Evolutionary conservation across 2,888 invertebrate genomes (phyloP).

Genomic region (Fragum fragum): DNA sequence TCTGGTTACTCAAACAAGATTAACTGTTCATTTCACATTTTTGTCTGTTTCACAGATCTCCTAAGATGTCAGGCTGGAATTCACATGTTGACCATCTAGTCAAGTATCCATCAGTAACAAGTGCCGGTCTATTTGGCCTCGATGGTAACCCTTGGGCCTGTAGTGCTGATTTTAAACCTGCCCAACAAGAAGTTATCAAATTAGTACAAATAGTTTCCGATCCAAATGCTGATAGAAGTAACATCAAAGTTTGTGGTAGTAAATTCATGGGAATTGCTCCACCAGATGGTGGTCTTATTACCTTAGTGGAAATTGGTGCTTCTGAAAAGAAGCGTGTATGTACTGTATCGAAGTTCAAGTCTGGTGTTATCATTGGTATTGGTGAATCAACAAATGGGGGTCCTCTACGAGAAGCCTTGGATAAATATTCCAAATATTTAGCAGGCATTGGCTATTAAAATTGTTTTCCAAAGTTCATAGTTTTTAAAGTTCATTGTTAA

Average conservation of each 20-base stretch:
- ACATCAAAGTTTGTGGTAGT: slow-evolving; percentile 49
- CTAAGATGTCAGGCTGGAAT: slow-evolving; percentile 58
- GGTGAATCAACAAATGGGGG: slow-evolving; percentile 51
- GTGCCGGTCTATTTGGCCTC: slow-evolving; percentile 59
- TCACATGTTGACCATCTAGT: slow-evolving; percentile 57
- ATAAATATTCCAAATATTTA: slow-evolving; percentile 65
- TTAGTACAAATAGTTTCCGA: slow-evolving; percentile 48
- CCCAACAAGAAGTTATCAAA: slow-evolving; percentile 42
- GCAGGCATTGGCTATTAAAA: slow-evolving; percentile 52
- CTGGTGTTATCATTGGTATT: slow-evolving; percentile 53
- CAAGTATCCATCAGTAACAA: slow-evolving; percentile 55
- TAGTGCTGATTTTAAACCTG: slow-evolving; percentile 52
- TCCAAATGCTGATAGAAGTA: slow-evolving; percentile 39
- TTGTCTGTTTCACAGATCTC: slow-evolving; percentile 4
- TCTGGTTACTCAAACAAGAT: too few species aligned
- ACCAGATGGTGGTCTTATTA: slow-evolving; percentile 61
- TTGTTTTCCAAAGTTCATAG: background rate
- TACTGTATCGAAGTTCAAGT: slow-evolving; percentile 54
- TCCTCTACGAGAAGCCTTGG: slow-evolving; percentile 58
- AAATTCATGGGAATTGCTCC: slow-evolving; percentile 63
- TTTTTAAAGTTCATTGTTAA: background rate
- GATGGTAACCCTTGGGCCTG: slow-evolving; percentile 64
- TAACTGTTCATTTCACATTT: background rate
- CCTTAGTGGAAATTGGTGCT: slow-evolving; percentile 59
- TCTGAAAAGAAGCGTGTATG: slow-evolving; percentile 58